Evolutionary conservation across 2,888 invertebrate species (phyloP).

Genomic region (Thalpophila matura): DNA sequence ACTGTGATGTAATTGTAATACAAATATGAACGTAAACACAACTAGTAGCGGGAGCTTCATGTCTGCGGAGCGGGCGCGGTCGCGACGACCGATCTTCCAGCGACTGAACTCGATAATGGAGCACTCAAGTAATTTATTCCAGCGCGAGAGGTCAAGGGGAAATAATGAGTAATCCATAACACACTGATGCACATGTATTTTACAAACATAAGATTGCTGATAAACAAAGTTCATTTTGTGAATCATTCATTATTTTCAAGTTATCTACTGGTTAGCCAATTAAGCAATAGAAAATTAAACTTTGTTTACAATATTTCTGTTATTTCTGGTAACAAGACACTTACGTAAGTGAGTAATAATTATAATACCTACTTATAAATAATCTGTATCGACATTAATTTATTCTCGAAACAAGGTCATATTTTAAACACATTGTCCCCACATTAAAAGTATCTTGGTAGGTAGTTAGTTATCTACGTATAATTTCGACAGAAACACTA

Average conservation of each 20-base stretch:
- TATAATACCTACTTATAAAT: too few species aligned
- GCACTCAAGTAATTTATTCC: slow-evolving; percentile 73
- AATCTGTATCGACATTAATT: background rate
- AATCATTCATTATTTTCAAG: slow-evolving; percentile 40
- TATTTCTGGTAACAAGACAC: slow-evolving; percentile 16
- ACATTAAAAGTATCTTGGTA: too few species aligned
- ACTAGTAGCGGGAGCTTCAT: slow-evolving; percentile 76
- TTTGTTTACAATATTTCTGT: slow-evolving; percentile 13
- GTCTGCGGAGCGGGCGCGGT: slow-evolving; percentile 48
- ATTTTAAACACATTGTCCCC: too few species aligned
- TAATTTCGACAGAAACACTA: too few species aligned
- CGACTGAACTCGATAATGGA: slow-evolving; percentile 73
- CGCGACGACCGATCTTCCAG: slow-evolving; percentile 51
- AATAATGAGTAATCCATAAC: slow-evolving; percentile 67
- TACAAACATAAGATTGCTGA: slow-evolving; percentile 44
- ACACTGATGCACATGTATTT: slow-evolving; percentile 38
- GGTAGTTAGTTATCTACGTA: too few species aligned
- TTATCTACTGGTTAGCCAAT: slow-evolving; percentile 8
- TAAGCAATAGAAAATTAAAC: slow-evolving; percentile 1
- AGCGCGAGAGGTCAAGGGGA: slow-evolving; percentile 77
- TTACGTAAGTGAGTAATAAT: background rate
- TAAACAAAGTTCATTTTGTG: slow-evolving; percentile 48
- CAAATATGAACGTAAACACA: slow-evolving; percentile 70
- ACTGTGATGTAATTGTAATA: slow-evolving; percentile 69
- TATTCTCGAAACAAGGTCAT: slow-evolving; percentile 6